Conservation (phyloP, 2,113 vertebrate genomes). For the Orientallactaga bullata region DNA sequence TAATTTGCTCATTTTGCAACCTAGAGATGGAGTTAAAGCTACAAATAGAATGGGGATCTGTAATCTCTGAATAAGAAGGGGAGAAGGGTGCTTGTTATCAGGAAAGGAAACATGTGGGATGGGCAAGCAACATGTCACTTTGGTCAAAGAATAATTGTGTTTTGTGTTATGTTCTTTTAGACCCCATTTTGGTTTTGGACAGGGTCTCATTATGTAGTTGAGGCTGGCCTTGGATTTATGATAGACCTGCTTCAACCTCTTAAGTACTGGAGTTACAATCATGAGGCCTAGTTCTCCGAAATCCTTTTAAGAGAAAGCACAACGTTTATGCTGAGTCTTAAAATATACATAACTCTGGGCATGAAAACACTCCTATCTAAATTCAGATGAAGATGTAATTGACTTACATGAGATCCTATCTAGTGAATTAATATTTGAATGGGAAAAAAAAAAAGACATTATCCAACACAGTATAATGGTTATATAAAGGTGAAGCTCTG, state of each 20-base stretch:
- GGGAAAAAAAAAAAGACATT: not conserved
- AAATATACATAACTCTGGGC: not conserved
- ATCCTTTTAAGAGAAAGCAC: constrained; percentile 1
- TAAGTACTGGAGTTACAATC: not conserved
- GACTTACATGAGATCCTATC: not conserved
- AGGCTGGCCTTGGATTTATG: not conserved
- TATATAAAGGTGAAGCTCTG: not conserved
- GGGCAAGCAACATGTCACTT: not conserved
- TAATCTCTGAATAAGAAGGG: not conserved
- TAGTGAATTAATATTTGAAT: not conserved
- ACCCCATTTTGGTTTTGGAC: not conserved
- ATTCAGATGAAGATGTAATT: constrained; percentile 34
- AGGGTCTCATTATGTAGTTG: not conserved
- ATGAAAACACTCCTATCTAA: not conserved
- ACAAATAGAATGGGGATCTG: not conserved
- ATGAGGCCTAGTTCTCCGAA: not conserved
- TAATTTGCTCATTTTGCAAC: not conserved
- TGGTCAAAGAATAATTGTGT: not conserved
- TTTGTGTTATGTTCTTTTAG: not conserved
- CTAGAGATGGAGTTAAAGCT: not conserved
- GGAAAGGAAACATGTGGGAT: not conserved
- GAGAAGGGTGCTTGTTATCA: not conserved
- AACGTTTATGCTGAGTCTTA: not conserved
- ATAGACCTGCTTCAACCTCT: not conserved
- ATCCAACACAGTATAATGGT: not conserved